phyloP scores from a whole-genome alignment of 2,888 invertebrate species.

The Volucella zonaria region DNA sequence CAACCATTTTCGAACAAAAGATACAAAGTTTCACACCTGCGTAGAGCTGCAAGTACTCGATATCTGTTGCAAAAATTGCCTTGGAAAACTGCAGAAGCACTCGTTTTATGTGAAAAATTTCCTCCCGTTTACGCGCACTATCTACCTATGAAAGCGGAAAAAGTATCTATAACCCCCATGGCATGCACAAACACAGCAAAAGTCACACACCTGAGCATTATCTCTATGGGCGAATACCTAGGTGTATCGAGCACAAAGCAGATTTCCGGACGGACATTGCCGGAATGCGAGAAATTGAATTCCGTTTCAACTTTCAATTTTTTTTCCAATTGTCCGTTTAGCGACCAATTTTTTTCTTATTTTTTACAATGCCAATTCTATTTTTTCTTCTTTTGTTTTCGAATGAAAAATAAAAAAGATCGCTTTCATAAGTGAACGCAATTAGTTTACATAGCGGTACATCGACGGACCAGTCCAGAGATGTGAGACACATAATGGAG shows the following conservation, averaged over 20 bases:
- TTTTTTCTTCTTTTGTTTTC: background rate
- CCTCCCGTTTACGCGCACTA: background rate
- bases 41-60: no score
- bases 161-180: constrained; percentile 15
- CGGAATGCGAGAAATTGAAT: constrained; percentile 46
- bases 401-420: constrained; percentile 17
- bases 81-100: background rate
- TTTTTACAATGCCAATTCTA: background rate
- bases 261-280: constrained; percentile 19
- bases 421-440: constrained; percentile 61
- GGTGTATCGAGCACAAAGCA: background rate
- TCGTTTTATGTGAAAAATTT: background rate
- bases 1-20: no score
- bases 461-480: background rate
- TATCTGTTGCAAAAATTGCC: no score
- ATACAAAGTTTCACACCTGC: no score
- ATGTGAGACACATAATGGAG: constrained; percentile 43
- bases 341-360: constrained; percentile 24
- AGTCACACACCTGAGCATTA: constrained; percentile 29
- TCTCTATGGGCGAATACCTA: constrained; percentile 17
- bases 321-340: constrained; percentile 9
- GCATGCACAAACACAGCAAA: no score
- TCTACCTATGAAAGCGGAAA: constrained; percentile 36
- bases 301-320: constrained; percentile 43
- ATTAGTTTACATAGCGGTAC: constrained; percentile 68